A percentile compares a stretch with the other conserved stretches of the same genome.
These are phyloP conservation scores for Teinopalpus imperialis DNA, from an alignment of 2,888 invertebrate species.

Conservation along the genomic window DNA sequence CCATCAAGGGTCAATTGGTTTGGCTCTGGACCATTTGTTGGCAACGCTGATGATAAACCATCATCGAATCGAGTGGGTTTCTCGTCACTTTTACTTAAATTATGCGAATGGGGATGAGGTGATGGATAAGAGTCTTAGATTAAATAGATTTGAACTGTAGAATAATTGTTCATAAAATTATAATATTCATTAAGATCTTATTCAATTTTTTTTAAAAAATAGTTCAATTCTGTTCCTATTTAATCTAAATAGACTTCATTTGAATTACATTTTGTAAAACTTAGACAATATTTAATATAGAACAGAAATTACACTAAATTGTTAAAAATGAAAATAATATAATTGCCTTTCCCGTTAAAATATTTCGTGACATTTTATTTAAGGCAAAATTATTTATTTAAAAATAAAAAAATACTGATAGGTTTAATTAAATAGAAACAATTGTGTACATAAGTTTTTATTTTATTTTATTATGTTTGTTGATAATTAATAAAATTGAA, in stretches of 20 bases:
- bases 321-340: too few relatives aligned
- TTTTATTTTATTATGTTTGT: too few relatives aligned
- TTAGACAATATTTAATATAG: not conserved
- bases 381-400: too few relatives aligned
- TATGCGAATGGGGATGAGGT: constrained; percentile 76
- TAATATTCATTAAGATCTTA: not conserved
- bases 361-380: too few relatives aligned
- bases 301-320: too few relatives aligned
- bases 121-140: constrained; percentile 56
- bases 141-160: constrained; percentile 51
- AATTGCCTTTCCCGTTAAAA: too few relatives aligned
- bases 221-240: not conserved
- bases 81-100: constrained; percentile 67
- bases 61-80: constrained; percentile 76
- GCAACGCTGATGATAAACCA: constrained; percentile 69
- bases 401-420: too few relatives aligned
- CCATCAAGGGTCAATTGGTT: constrained; percentile 68
- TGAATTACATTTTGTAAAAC: constrained; percentile 3
- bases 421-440: too few relatives aligned
- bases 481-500: too few relatives aligned
- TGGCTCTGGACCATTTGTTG: constrained; percentile 76
- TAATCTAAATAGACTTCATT: not conserved
- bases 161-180: constrained; percentile 16
- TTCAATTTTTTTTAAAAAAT: not conserved
- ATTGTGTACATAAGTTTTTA: too few relatives aligned